A percentile compares a stretch with the other conserved stretches of the same genome.
Evolutionary conservation across 2,797 vertebrate species (phyloP).

Genomic region (Enteromius paludinosus): DNA sequence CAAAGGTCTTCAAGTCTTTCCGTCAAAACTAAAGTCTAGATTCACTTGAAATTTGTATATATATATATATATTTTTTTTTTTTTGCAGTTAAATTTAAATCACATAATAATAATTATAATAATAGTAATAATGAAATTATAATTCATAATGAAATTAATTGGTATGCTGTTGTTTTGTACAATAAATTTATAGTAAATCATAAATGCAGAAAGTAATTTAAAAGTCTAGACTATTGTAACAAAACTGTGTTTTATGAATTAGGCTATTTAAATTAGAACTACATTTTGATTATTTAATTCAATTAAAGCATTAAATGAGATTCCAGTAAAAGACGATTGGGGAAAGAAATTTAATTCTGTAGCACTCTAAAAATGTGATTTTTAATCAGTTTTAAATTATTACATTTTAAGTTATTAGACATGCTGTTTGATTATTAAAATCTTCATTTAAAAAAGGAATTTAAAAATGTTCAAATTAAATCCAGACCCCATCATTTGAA

Average conservation of each 20-base stretch:
- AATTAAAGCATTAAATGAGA: neutral
- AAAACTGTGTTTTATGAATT: neutral
- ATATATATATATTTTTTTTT: too few relatives aligned
- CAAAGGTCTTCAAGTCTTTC: neutral
- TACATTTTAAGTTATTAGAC: neutral
- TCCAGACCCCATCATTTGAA: neutral
- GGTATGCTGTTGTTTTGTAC: neutral
- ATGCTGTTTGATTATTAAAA: neutral
- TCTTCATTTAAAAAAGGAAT: neutral
- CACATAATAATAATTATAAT: neutral
- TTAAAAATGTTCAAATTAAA: neutral
- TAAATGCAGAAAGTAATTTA: neutral
- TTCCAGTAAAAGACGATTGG: neutral
- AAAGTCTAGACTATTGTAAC: neutral
- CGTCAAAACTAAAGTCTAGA: neutral
- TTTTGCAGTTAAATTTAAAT: neutral
- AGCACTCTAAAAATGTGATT: neutral
- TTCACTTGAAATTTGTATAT: neutral
- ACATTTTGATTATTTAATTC: neutral
- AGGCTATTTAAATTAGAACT: neutral
- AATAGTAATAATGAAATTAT: neutral
- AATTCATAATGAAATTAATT: neutral
- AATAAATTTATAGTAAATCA: neutral
- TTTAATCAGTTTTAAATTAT: neutral
- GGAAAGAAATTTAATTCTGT: neutral